Conservation (phyloP, 1,140 invertebrate genomes). For the Proales similis region DNA sequence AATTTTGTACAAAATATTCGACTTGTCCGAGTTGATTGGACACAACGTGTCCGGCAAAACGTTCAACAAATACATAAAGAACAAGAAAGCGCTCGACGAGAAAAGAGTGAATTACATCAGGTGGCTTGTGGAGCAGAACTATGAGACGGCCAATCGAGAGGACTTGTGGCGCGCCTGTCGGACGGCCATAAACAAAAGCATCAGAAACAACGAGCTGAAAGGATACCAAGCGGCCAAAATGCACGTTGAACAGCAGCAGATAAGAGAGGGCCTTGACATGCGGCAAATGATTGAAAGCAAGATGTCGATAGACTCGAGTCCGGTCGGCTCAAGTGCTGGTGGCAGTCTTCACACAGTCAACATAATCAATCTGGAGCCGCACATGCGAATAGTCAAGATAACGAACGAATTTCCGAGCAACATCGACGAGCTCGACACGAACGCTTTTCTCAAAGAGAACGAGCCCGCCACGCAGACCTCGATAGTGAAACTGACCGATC, state of each 20-base stretch:
- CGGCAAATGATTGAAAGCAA: no score
- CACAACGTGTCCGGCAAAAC: constrained; percentile 37
- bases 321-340: not conserved
- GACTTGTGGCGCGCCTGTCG: constrained; percentile 31
- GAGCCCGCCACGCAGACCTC: constrained; percentile 18
- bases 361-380: constrained; percentile 31
- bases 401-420: constrained; percentile 31
- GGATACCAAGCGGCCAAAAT: not conserved
- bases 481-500: constrained; percentile 17
- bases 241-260: not conserved
- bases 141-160: constrained; percentile 20
- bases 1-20: constrained; percentile 38
- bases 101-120: constrained; percentile 27
- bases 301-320: no score
- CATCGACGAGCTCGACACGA: constrained; percentile 10
- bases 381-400: constrained; percentile 30
- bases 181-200: constrained; percentile 32
- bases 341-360: not conserved
- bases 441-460: not conserved
- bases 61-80: constrained; percentile 37
- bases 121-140: constrained; percentile 26
- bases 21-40: constrained; percentile 22
- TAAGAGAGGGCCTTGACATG: no score
- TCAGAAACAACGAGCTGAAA: constrained; percentile 33
- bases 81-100: constrained; percentile 35